Percentiles rank a stretch among this genome's conserved stretches.
Evolutionary conservation across 2,888 invertebrate genomes (phyloP).

Genomic region (Monochamus alternatus): DNA sequence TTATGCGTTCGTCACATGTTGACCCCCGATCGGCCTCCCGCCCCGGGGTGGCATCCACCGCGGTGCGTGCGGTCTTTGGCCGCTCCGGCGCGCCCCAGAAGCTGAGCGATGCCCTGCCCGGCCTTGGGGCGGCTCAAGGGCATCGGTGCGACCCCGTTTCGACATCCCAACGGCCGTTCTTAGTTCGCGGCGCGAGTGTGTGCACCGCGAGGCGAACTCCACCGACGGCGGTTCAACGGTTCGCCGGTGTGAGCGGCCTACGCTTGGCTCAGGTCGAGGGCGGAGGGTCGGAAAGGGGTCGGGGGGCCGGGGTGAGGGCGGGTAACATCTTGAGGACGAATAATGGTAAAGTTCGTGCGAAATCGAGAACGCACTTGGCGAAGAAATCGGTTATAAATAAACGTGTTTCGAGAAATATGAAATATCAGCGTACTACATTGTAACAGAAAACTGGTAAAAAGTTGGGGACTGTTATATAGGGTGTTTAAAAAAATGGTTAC

Average conservation of each 20-base stretch:
- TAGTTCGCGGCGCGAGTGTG: constrained; percentile 34
- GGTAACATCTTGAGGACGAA: no score
- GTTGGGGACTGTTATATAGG: no score
- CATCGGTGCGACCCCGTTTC: constrained; percentile 50
- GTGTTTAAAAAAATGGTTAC: no score
- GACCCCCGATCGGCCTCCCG: not conserved
- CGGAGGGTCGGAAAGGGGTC: not conserved
- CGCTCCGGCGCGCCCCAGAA: constrained; percentile 17
- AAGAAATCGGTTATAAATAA: no score
- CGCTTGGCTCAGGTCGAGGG: not conserved
- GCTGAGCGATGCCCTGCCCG: constrained; percentile 37
- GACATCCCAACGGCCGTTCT: constrained; percentile 44
- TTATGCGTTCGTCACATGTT: not conserved
- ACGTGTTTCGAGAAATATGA: no score
- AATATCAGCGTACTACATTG: no score
- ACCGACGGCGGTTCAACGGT: constrained; percentile 25
- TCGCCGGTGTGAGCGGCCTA: constrained; percentile 11
- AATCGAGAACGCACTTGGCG: no score
- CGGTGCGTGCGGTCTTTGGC: constrained; percentile 32
- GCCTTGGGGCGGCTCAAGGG: constrained; percentile 57
- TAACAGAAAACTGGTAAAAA: no score
- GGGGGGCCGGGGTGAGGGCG: no score
- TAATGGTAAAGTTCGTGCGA: no score
- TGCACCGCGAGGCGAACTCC: constrained; percentile 7
- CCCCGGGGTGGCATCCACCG: not conserved